Evolutionary conservation across 2,113 vertebrate species (phyloP).

Genomic region (Microcebus tavaratra): DNA sequence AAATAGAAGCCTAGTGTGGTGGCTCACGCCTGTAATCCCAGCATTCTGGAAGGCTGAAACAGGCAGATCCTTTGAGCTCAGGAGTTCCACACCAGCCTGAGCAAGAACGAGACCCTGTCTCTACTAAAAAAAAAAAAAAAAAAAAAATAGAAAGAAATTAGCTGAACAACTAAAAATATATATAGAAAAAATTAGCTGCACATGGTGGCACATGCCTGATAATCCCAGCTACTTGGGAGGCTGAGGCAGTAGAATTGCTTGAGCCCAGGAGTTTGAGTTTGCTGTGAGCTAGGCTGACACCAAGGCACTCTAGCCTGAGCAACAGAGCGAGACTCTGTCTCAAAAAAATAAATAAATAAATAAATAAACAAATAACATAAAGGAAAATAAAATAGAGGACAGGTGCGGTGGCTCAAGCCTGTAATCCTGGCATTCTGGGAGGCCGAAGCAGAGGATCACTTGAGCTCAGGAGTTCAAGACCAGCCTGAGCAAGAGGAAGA

Average conservation of each 20-base stretch:
- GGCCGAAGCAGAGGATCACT: neutral
- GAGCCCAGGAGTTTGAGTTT: too few relatives aligned
- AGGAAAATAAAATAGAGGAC: neutral
- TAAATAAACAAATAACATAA: too few relatives aligned
- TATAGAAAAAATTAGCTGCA: too few relatives aligned
- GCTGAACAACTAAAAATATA: too few relatives aligned
- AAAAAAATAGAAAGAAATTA: neutral
- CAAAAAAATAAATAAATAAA: too few relatives aligned
- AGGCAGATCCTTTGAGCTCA: neutral
- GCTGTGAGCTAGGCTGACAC: too few relatives aligned
- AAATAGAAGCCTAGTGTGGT: neutral
- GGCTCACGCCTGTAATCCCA: neutral
- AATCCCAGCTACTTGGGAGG: too few relatives aligned
- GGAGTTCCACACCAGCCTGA: neutral
- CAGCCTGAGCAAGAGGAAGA: neutral
- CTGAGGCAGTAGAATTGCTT: too few relatives aligned
- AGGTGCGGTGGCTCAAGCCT: neutral
- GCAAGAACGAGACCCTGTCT: neutral
- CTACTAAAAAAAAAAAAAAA: neutral
- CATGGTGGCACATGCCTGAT: too few relatives aligned
- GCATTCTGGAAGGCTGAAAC: neutral
- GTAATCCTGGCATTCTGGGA: neutral
- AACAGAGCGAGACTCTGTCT: too few relatives aligned
- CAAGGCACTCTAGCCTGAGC: too few relatives aligned
- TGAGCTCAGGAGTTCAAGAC: neutral